A percentile compares a stretch with the other conserved stretches of the same genome.
Conservation (phyloP, 2,113 vertebrate species). For the Cinclus mexicanus region DNA sequence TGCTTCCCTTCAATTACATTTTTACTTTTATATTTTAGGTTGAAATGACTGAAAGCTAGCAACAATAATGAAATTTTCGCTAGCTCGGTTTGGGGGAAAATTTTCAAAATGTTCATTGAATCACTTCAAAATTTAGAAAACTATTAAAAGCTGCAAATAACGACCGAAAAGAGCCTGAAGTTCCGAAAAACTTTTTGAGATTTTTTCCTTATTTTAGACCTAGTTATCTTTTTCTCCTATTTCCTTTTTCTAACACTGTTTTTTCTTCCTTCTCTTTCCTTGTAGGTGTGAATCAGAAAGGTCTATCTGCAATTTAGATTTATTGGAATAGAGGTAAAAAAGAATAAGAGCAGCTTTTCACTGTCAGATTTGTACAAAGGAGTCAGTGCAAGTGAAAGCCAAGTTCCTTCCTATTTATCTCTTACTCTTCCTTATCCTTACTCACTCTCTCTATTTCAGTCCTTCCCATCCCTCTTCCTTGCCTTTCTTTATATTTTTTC, state of each 20-base stretch:
- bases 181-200: not conserved
- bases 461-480: slow-evolving; percentile 4
- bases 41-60: not conserved
- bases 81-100: not conserved
- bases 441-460: slow-evolving; percentile 18
- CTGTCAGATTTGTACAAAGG: slow-evolving; percentile 44
- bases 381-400: slow-evolving; percentile 24
- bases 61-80: not conserved
- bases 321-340: slow-evolving; percentile 40
- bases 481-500: not conserved
- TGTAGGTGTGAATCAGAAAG: slow-evolving; percentile 14
- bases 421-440: slow-evolving; percentile 35
- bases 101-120: not conserved
- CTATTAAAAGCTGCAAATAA: not conserved
- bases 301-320: slow-evolving; percentile 63
- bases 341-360: slow-evolving; percentile 46
- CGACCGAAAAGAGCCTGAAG: not conserved
- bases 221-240: not conserved
- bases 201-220: not conserved
- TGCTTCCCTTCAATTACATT: not conserved
- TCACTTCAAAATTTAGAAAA: not conserved
- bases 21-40: not conserved
- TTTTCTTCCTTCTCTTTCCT: not conserved
- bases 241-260: not conserved
- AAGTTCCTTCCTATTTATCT: slow-evolving; percentile 31